Conservation (phyloP, 2,113 vertebrate genomes). For the Nettapus auritus region DNA sequence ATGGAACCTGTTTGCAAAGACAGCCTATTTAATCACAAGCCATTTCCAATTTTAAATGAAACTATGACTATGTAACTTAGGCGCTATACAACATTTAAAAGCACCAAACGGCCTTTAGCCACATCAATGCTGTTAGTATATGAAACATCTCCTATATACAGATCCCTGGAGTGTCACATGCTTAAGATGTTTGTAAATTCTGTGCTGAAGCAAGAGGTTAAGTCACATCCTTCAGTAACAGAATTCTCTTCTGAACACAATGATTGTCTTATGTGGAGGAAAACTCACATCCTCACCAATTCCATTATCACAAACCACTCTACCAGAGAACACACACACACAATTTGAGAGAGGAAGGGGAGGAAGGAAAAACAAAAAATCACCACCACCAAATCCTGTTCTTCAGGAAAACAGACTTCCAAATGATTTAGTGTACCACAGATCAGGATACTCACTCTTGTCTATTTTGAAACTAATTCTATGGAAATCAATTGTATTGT, state of each 20-base stretch:
- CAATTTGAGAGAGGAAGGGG: not conserved
- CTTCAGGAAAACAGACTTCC: not conserved
- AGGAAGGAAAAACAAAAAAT: not conserved
- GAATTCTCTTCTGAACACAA: not conserved
- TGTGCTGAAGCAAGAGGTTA: not conserved
- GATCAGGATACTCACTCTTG: not conserved
- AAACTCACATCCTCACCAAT: not conserved
- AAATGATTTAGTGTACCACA: not conserved
- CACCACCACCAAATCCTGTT: not conserved
- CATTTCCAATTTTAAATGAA: not conserved
- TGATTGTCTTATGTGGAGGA: not conserved
- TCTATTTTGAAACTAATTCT: not conserved
- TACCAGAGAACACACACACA: not conserved
- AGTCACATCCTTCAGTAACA: not conserved
- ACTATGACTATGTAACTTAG: not conserved
- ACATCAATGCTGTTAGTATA: not conserved
- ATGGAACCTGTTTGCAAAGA: conserved; percentile 82
- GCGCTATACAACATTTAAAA: not conserved
- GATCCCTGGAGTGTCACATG: not conserved
- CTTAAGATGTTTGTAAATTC: not conserved
- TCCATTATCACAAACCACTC: not conserved
- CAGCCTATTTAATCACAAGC: not conserved
- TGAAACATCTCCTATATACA: not conserved
- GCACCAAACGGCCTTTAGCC: not conserved
- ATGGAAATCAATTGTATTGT: not conserved